Evolutionary conservation across 2,113 vertebrate species (phyloP), one percentile per base, ranked within the genome.

Genomic region (Centropus unirufus): DNA sequence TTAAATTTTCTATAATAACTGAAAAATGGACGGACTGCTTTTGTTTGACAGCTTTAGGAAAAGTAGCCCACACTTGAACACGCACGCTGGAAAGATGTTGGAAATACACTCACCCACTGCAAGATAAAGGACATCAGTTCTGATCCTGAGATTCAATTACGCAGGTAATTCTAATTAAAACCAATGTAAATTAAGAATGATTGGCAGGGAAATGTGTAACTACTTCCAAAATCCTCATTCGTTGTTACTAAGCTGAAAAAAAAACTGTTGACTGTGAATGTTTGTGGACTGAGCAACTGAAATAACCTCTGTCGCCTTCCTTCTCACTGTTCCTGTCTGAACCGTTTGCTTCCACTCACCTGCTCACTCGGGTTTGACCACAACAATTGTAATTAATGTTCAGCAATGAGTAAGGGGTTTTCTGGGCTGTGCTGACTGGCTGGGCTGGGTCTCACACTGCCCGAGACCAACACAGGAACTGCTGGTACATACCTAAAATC

Each of bases 271-370:
- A 13, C n/a, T 0, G 34, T 5, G 2, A 12, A 15, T 4, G 24
- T 34, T 17, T 8, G 51, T 22, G 40, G 34, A 19, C 18, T 0
- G 7, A 39, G 57, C 21, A 32, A 2, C 19, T 8, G 26, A 36
- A 19, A 10, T 11, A 15, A 11, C 34, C 14, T 11, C 47, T n/a
- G 59, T 46, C 0, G 0, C 58, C n/a, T 2, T 7, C 27, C 44
- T 8, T 19, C 58, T 10, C 27, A 18, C 58, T 0, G 6, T 9
- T 34, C 55, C n/a, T 3, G 8, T 29, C 55, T 12, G 1, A 5
- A 3, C 14, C 1, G 5, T 8, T 22, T 21, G 24, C 11, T 12
- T 27, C 11, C 0, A 1, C 72, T 44, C 1, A 6, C 40, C 42
- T 44, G 11, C 42, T 12, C 42, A 15, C 42, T 16, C 42, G 5